Evolutionary conservation across 2,797 vertebrate genomes (phyloP), one percentile per base, ranked within the genome.

Genomic region (Pseudochromis fuscus): DNA sequence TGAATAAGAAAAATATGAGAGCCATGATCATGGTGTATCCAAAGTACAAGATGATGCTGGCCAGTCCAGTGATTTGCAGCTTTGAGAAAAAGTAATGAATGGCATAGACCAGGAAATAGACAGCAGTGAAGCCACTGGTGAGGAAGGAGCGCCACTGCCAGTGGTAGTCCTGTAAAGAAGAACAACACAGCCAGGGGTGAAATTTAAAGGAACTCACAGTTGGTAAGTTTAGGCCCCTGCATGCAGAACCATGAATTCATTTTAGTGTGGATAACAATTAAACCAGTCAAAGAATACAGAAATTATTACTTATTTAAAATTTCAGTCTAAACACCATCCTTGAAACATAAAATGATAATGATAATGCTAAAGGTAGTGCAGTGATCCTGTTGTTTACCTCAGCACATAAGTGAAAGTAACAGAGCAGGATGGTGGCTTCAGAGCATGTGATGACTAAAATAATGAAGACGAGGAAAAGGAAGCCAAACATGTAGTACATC

Each of bases 401-500:
- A 42, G 96, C 96, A 94, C 96, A 97, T 9, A 97, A 87, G 84
- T 97, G 96, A 89, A 98, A 98, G 89, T 98, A 98, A 83, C 97
- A 97, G 79, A 98, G 96, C 51, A 98, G 91, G 91, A 97, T 96
- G 53, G 97, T 97, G 82, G 96, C 96, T 88, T 98, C 97, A 15
- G 96, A 97, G 87, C 96, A 98, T 10, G 96, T 98, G 90, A 98
- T 97, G 77, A 97, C 94, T 86, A 98, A 91, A 90, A 98, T 98
- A 77, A 98, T 97, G 82, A 98, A 98, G 58, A 98, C 96, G 24
- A 97, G 93, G 88, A 97, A 98, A 0, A 98, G 94, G 91, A 98
- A 98, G 58, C 96, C 96, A 89, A 97, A 98, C 96, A 98, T 97
- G 88, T 97, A 98, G 92, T 97, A 97, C 96, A 98, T 98, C 89